phyloP scores from a whole-genome alignment of 2,797 vertebrate species.

The Semotilus atromaculatus region DNA sequence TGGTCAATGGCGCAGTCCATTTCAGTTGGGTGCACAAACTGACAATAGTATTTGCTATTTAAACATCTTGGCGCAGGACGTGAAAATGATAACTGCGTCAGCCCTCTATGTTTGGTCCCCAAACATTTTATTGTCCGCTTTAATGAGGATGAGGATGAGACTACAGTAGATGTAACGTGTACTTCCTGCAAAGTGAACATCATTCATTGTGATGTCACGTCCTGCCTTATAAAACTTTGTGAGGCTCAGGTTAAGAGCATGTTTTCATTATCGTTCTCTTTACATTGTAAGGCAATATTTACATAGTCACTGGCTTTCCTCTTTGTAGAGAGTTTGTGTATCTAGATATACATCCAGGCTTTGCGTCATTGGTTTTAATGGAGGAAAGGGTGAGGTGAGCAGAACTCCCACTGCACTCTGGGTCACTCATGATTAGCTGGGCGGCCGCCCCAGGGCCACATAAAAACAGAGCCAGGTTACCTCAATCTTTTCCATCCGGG shows the following conservation, averaged over 20 bases:
- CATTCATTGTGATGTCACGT: constrained; percentile 16
- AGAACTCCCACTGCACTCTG: constrained; percentile 58
- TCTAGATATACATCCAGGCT: constrained; percentile 42
- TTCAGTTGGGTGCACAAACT: no score
- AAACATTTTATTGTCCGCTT: not conserved
- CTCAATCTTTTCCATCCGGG: constrained; percentile 67
- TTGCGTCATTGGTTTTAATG: constrained; percentile 69
- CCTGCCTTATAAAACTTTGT: not conserved
- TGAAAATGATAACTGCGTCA: no score
- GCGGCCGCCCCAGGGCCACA: constrained; percentile 64
- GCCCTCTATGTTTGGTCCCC: not conserved
- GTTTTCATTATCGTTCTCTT: constrained; percentile 6
- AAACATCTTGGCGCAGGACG: no score
- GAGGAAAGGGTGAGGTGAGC: constrained; percentile 59
- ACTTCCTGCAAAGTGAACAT: not conserved
- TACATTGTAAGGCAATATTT: not conserved
- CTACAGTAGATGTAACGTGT: not conserved
- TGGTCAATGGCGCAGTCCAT: no score
- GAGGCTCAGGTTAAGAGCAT: not conserved
- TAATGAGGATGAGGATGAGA: not conserved
- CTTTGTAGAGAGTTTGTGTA: constrained; percentile 14
- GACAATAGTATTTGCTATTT: no score
- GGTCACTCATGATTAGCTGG: constrained; percentile 75
- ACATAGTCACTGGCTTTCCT: constrained; percentile 20
- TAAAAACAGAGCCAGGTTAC: constrained; percentile 70